Conservation (phyloP, 2,888 invertebrate genomes). For the Drosophila sordidapex region DNA sequence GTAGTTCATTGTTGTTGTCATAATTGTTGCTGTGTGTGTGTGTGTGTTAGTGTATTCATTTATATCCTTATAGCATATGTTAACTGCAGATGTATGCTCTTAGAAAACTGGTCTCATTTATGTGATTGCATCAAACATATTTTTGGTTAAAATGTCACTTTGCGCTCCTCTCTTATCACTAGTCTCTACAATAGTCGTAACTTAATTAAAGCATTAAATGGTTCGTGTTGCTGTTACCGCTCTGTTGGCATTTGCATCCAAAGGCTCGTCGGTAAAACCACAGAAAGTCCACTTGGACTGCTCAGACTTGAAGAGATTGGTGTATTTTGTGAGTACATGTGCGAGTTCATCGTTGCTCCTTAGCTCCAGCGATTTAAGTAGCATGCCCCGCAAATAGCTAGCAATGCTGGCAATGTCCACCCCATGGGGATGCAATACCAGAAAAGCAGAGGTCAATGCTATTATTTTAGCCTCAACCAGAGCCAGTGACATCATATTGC, state of each 20-base stretch:
- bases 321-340: slow-evolving; percentile 90
- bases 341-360: slow-evolving; percentile 90
- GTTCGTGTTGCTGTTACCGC: slow-evolving; percentile 50
- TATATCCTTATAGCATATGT: slow-evolving; percentile 25
- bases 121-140: slow-evolving; percentile 68
- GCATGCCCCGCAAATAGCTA: slow-evolving; percentile 92
- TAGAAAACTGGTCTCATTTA: slow-evolving; percentile 74
- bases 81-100: slow-evolving; percentile 46
- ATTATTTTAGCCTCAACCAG: slow-evolving; percentile 90
- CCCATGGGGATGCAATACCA: slow-evolving; percentile 95
- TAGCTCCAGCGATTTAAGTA: slow-evolving; percentile 88
- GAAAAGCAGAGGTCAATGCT: slow-evolving; percentile 94
- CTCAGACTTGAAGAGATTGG: slow-evolving; percentile 91
- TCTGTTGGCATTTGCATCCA: slow-evolving; percentile 33
- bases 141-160: slow-evolving; percentile 61
- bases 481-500: slow-evolving; percentile 43
- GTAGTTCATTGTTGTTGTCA: slow-evolving; percentile 62
- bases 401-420: slow-evolving; percentile 95
- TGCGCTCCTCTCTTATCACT: slow-evolving; percentile 44
- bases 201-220: slow-evolving; percentile 72
- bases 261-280: slow-evolving; percentile 84
- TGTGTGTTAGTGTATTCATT: slow-evolving; percentile 3
- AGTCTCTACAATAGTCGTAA: slow-evolving; percentile 56
- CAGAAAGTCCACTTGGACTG: slow-evolving; percentile 91
- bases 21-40: slow-evolving; percentile 33